Percentiles rank a stretch among this genome's conserved stretches.
phyloP scores from a whole-genome alignment of 2,888 invertebrate genomes.

The Drosophila sordidula region DNA sequence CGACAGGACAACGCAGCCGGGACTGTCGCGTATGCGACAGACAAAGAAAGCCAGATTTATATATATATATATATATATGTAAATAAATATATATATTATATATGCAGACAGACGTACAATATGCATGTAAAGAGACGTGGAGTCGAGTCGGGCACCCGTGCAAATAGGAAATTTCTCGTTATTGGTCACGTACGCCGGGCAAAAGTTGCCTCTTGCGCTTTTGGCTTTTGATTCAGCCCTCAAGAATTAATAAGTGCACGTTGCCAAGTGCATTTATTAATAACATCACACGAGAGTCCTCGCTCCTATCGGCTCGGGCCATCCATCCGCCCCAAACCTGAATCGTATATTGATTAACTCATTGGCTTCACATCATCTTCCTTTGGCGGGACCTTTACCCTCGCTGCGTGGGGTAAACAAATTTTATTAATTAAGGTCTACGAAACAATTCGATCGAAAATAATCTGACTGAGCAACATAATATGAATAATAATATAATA shows the following conservation, averaged over 20 bases:
- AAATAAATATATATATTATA: not conserved
- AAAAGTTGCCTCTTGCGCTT: constrained; percentile 76
- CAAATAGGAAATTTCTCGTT: constrained; percentile 68
- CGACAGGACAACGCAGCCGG: constrained; percentile 17
- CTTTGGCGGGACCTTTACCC: not conserved
- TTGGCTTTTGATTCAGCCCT: constrained; percentile 60
- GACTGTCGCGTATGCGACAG: constrained; percentile 24
- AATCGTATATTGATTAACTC: constrained; percentile 8
- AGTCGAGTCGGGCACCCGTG: constrained; percentile 37
- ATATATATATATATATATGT: constrained; percentile 12
- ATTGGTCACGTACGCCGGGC: constrained; percentile 73
- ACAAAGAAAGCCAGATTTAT: constrained; percentile 20
- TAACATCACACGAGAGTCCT: constrained; percentile 42
- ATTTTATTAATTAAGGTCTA: no score
- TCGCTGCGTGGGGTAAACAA: no score
- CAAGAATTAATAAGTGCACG: constrained; percentile 77
- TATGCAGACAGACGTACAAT: constrained; percentile 12
- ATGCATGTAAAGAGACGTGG: not conserved
- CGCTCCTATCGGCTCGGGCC: not conserved
- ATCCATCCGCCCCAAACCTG: not conserved
- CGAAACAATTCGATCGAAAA: no score
- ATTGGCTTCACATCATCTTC: not conserved
- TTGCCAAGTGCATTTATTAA: constrained; percentile 79
- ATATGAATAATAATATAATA: no score
- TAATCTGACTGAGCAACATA: no score